Evolutionary conservation across 2,113 vertebrate species (phyloP).

Genomic region (Choloepus hoffmanni): DNA sequence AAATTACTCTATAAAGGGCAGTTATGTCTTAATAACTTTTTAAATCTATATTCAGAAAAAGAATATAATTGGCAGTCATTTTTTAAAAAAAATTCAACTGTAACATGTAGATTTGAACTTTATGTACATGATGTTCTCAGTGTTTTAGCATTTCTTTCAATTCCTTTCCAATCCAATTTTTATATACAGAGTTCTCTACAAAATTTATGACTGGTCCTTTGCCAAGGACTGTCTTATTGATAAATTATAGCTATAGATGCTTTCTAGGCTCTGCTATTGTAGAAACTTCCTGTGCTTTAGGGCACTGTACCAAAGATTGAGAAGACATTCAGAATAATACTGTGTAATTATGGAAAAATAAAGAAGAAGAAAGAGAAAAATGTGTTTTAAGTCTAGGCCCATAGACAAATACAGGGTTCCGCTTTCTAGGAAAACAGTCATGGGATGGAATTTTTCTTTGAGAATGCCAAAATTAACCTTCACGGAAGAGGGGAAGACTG

Average conservation of each 20-base stretch:
- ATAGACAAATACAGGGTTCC: neutral
- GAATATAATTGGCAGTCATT: constrained; percentile 28
- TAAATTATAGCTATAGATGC: constrained; percentile 63
- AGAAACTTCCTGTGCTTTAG: constrained; percentile 47
- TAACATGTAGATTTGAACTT: constrained; percentile 39
- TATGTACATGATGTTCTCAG: neutral
- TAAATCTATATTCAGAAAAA: constrained; percentile 70
- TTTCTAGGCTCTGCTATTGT: constrained; percentile 44
- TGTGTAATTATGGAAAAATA: neutral
- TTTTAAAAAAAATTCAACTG: constrained; percentile 31
- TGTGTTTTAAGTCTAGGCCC: neutral
- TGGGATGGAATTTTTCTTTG: neutral
- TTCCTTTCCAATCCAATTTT: neutral
- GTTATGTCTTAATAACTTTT: constrained; percentile 60
- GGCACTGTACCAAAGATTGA: neutral
- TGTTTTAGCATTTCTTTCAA: constrained; percentile 25
- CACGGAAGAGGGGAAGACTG: neutral
- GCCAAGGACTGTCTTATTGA: constrained; percentile 57
- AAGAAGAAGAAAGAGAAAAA: neutral
- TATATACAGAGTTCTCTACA: neutral
- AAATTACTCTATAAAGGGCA: constrained; percentile 76
- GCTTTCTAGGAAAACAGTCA: neutral
- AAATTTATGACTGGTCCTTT: constrained; percentile 37
- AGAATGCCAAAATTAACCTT: constrained; percentile 31
- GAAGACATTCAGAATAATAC: constrained; percentile 38